These are phyloP conservation scores for Melolontha melolontha DNA, from an alignment of 2,888 invertebrate species.

Conservation along the genomic window DNA sequence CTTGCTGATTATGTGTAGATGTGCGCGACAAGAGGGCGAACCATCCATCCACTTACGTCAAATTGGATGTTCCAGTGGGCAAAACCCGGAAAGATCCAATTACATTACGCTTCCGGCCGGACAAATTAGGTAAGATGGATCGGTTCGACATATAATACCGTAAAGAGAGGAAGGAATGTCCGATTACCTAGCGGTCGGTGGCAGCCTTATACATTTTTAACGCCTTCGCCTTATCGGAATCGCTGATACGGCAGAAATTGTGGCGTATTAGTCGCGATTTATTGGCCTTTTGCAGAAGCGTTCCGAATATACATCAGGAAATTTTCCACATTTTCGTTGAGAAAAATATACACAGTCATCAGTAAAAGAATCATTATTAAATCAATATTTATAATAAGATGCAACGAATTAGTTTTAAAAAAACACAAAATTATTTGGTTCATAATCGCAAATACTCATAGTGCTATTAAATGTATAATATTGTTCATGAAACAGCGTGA, in stretches of 20 bases:
- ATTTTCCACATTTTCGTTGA: no score
- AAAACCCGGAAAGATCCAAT: constrained; percentile 51
- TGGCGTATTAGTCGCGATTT: constrained; percentile 40
- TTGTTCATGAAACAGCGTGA: no score
- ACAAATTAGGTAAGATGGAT: constrained; percentile 55
- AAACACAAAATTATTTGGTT: no score
- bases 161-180: constrained; percentile 11
- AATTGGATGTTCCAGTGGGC: constrained; percentile 43
- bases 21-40: constrained; percentile 26
- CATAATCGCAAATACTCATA: no score
- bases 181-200: constrained; percentile 13
- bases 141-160: constrained; percentile 45
- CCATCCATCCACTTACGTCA: constrained; percentile 43
- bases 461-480: no score
- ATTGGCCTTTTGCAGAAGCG: constrained; percentile 2
- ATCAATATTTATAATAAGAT: no score
- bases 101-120: constrained; percentile 53
- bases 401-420: no score
- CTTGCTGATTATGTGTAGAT: constrained; percentile 14
- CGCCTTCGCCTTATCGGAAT: constrained; percentile 31
- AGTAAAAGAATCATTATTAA: no score
- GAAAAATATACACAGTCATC: no score
- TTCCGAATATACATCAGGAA: no score
- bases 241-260: constrained; percentile 33
- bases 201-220: constrained; percentile 40